phyloP scores from a whole-genome alignment of 2,888 invertebrate genomes.

The Heteropelma amictum region DNA sequence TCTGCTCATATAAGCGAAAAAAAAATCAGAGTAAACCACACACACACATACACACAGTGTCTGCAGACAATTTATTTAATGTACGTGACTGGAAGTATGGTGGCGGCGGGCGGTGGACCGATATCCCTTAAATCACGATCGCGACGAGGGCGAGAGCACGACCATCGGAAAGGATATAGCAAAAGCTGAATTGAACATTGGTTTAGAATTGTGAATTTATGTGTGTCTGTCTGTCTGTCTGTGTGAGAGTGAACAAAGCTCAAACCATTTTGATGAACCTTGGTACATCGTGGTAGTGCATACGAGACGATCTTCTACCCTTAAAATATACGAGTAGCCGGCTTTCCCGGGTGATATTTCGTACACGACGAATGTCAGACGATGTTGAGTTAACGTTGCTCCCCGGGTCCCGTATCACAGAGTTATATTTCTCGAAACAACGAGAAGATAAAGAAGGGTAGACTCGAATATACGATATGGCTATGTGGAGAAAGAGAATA shows the following conservation, averaged over 20 bases:
- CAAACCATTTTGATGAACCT: background rate
- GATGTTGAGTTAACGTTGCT: constrained; percentile 4
- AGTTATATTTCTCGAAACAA: constrained; percentile 38
- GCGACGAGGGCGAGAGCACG: constrained; percentile 38
- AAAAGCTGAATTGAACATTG: constrained; percentile 36
- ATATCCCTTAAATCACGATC: constrained; percentile 69
- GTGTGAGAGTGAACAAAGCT: background rate
- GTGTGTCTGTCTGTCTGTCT: background rate
- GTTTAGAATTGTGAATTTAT: constrained; percentile 35
- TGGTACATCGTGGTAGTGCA: background rate
- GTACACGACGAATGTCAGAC: constrained; percentile 30
- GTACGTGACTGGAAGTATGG: constrained; percentile 66
- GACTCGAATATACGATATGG: constrained; percentile 1
- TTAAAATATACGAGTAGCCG: background rate
- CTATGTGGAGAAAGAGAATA: constrained; percentile 3
- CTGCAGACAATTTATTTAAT: constrained; percentile 61
- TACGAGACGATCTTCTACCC: background rate
- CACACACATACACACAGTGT: background rate
- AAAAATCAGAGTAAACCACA: no score
- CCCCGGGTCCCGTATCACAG: constrained; percentile 15
- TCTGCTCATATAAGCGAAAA: constrained; percentile 15
- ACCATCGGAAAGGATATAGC: constrained; percentile 16
- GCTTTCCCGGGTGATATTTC: constrained; percentile 16
- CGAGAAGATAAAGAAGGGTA: constrained; percentile 11
- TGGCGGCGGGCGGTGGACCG: constrained; percentile 44